These are phyloP conservation scores for Furcifer pardalis DNA, from an alignment of 2,797 vertebrate genomes.

Conservation along the genomic window DNA sequence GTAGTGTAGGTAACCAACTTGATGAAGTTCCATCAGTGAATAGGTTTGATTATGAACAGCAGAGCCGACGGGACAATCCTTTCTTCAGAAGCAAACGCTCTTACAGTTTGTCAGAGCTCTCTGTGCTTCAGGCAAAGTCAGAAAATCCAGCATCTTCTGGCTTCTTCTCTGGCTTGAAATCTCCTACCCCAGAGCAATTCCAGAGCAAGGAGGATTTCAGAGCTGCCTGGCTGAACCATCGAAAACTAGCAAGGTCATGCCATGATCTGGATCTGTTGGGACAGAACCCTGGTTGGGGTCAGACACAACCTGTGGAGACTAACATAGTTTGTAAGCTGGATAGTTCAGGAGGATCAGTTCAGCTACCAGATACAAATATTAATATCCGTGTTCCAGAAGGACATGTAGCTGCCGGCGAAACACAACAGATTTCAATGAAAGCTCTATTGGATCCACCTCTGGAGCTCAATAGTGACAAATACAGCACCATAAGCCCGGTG, in stretches of 20 bases:
- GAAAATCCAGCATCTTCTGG: constrained; percentile 75
- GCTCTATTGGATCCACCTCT: constrained; percentile 92
- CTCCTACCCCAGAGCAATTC: constrained; percentile 93
- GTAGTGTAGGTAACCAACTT: constrained; percentile 80
- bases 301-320: constrained; percentile 95
- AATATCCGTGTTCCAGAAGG: constrained; percentile 90
- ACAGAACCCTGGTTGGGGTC: constrained; percentile 96
- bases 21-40: constrained; percentile 71
- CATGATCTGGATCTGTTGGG: constrained; percentile 93
- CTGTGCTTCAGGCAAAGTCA: constrained; percentile 88
- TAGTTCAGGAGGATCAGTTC: constrained; percentile 88
- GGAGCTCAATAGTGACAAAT: constrained; percentile 91
- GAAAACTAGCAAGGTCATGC: constrained; percentile 94
- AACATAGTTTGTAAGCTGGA: constrained; percentile 92
- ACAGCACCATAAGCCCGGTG: constrained; percentile 89
- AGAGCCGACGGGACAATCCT: constrained; percentile 84
- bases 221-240: constrained; percentile 93
- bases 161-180: constrained; percentile 89
- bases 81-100: constrained; percentile 95
- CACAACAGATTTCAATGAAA: constrained; percentile 93
- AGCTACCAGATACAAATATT: constrained; percentile 93
- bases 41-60: constrained; percentile 66
- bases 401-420: constrained; percentile 86
- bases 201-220: constrained; percentile 95
- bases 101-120: constrained; percentile 94